phyloP scores from a whole-genome alignment of 2,113 vertebrate genomes.

The Herpetotheres cachinnans region DNA sequence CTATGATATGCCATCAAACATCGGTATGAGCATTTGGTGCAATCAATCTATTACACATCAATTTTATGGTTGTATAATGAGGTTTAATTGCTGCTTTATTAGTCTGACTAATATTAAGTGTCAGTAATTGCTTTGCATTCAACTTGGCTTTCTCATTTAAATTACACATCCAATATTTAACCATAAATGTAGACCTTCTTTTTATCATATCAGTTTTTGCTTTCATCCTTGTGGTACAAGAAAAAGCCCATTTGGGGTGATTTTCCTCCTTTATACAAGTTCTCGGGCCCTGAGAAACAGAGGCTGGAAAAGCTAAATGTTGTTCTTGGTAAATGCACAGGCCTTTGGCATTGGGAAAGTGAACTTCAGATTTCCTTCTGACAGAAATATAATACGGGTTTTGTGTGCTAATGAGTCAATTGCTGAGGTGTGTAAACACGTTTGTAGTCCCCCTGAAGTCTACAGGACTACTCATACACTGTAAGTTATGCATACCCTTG shows the following conservation, averaged over 20 bases:
- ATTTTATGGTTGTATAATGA: constrained; percentile 82
- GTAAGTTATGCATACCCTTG: background rate
- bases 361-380: constrained; percentile 9
- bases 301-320: background rate
- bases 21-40: constrained; percentile 65
- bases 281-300: constrained; percentile 2
- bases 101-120: constrained; percentile 80
- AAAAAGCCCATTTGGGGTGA: constrained; percentile 20
- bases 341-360: background rate
- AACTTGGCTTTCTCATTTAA: constrained; percentile 74
- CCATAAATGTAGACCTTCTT: constrained; percentile 62
- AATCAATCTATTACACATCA: constrained; percentile 77
- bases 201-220: constrained; percentile 56
- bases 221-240: background rate
- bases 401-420: background rate
- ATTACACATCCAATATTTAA: constrained; percentile 74
- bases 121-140: constrained; percentile 79
- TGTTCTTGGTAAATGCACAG: background rate
- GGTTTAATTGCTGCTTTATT: constrained; percentile 82
- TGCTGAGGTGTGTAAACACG: background rate
- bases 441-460: background rate
- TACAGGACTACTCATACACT: background rate
- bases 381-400: background rate
- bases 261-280: constrained; percentile 10
- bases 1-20: constrained; percentile 65